A percentile compares a stretch with the other conserved stretches of the same genome.
These are phyloP conservation scores for Leptobrachium leishanense DNA, from an alignment of 2,113 vertebrate species.

Conservation along the genomic window DNA sequence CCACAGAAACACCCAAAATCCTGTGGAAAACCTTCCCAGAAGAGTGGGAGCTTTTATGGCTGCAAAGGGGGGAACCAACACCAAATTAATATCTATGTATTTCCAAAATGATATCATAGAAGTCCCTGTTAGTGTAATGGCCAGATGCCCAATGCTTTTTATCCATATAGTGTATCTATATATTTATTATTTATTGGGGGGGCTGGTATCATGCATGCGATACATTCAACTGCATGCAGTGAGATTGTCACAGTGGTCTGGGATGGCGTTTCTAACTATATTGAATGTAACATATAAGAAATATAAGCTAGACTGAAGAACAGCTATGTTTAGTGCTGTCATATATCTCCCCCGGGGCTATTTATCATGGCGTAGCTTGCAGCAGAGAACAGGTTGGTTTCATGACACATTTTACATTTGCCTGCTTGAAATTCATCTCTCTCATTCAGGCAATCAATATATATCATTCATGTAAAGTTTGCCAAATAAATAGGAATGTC, in stretches of 20 bases:
- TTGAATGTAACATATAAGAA: not conserved
- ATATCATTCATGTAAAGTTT: constrained; percentile 17
- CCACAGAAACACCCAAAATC: too few species aligned
- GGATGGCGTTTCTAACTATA: not conserved
- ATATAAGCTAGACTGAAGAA: constrained; percentile 5
- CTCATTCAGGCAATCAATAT: constrained; percentile 20
- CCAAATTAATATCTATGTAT: too few species aligned
- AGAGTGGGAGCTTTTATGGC: too few species aligned
- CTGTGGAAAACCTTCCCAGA: too few species aligned
- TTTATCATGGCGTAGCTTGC: constrained; percentile 1
- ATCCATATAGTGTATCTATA: too few species aligned
- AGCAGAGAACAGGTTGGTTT: not conserved
- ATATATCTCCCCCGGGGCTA: not conserved
- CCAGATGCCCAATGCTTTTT: too few species aligned
- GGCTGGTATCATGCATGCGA: too few species aligned
- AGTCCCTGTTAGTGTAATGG: too few species aligned
- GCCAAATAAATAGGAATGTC: not conserved
- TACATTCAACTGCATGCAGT: too few species aligned
- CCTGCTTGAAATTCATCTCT: constrained; percentile 19
- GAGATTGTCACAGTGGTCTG: not conserved
- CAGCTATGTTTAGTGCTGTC: constrained; percentile 28
- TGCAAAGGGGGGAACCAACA: too few species aligned
- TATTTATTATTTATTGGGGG: too few species aligned
- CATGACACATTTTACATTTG: constrained; percentile 10
- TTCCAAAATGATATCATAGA: too few species aligned